Base-by-base conservation (phyloP, 2,113 vertebrate species). In the Albula goreensis region DNA sequence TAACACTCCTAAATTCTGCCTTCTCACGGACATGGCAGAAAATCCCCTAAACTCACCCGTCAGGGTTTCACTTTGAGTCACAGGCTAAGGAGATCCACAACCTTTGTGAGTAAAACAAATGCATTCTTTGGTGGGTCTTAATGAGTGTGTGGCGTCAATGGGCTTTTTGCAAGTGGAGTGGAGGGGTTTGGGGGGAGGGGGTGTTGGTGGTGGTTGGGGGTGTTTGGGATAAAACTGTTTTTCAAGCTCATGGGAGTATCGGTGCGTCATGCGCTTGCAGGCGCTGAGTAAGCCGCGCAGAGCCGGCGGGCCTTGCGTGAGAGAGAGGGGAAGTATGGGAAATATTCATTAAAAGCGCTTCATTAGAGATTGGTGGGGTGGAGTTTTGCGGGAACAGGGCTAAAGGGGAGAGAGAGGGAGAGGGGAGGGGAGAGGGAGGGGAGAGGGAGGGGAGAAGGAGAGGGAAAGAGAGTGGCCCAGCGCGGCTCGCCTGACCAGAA, bases 261-360 rank as follows among this genome's bases (percentile, higher is more conserved):
- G 90, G 84, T 90, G 92, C 93, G 94, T 92, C 93, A 93, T 92
- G 88, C 93, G 92, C 94, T 94, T 85, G 92, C 96, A 94, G 95
- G 91, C 91, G 22, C 93, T 93, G 95, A 22, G 93, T 93, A 96
- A 96, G 95, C 92, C 95, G 95, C 95, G 93, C 94, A 95, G 95
- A 93, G 91, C 92, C 92, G 88, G 19, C 85, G 94, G 94, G 89
- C 82, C 93, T 89, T 94, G 89, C 91, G 93, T 94, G 91, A 95
- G 93, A 95, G 95, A 96, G 95, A 96, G 93, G 96, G 22, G 60
- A 22, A 7, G 15, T 22, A 41, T 41, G 31, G 60, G 9, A 66
- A 66, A 66, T 74, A 31, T 96, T 97, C 94, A 96, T 96, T 97
- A 97, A 96, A 91, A 94, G 94, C 93, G 96, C 96, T 97, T 96